Evolutionary conservation across 2,113 vertebrate genomes (phyloP).

Genomic region (Pleuronectes platessa): DNA sequence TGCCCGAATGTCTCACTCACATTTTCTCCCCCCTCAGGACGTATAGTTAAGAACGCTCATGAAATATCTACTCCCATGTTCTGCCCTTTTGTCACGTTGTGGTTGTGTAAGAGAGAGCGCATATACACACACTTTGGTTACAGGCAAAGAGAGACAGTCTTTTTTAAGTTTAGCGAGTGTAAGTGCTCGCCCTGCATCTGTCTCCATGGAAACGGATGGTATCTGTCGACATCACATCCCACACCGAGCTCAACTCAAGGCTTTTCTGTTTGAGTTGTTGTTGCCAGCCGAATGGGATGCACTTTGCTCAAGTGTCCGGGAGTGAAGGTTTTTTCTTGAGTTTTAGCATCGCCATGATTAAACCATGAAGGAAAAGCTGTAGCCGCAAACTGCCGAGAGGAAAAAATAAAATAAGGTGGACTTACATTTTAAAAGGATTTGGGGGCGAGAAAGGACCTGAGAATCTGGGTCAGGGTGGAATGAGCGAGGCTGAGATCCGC

Average conservation of each 20-base stretch:
- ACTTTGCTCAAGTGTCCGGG: conserved; percentile 68
- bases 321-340: conserved; percentile 25
- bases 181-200: conserved; percentile 15
- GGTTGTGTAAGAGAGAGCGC: background rate
- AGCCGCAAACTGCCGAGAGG: conserved; percentile 23
- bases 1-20: conserved; percentile 7
- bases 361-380: conserved; percentile 60
- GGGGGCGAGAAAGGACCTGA: conserved; percentile 52
- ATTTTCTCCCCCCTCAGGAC: conserved; percentile 20
- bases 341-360: conserved; percentile 64
- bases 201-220: conserved; percentile 47
- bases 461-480: conserved; percentile 74
- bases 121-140: background rate
- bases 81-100: conserved; percentile 17
- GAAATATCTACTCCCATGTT: background rate
- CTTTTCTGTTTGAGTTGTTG: conserved; percentile 22
- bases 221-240: conserved; percentile 43
- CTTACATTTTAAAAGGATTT: conserved; percentile 74
- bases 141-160: conserved; percentile 1
- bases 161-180: conserved; percentile 31
- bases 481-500: conserved; percentile 48
- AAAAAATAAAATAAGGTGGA: conserved; percentile 22
- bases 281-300: conserved; percentile 43
- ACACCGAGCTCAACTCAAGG: conserved; percentile 29
- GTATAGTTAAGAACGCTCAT: background rate